Percentiles rank a stretch among this genome's conserved stretches.
phyloP scores from a whole-genome alignment of 2,797 vertebrate genomes.

The Apodemus agrarius region DNA sequence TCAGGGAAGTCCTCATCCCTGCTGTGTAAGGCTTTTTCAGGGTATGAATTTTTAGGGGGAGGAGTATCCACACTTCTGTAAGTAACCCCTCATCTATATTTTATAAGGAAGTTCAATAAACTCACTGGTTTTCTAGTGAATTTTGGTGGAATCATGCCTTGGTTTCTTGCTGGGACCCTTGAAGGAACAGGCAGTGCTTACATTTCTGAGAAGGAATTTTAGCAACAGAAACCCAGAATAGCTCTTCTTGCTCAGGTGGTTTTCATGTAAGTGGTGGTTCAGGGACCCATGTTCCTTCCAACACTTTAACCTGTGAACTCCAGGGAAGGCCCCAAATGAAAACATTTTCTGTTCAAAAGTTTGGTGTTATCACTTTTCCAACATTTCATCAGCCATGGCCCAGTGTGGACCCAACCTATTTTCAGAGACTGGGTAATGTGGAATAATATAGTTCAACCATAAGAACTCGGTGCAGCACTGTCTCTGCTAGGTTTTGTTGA shows the following conservation, averaged over 20 bases:
- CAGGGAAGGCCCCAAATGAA: background rate
- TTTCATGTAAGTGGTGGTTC: background rate
- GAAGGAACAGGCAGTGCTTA: background rate
- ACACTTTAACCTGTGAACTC: background rate
- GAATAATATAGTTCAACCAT: background rate
- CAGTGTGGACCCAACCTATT: background rate
- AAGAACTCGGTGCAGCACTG: background rate
- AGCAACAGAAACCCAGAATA: background rate
- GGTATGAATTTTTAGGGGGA: background rate
- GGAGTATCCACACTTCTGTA: background rate
- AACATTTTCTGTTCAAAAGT: background rate
- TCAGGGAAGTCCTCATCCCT: background rate
- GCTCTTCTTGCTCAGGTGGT: background rate
- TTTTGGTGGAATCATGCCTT: background rate
- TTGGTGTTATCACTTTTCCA: background rate
- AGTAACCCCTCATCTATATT: background rate
- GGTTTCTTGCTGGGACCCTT: background rate
- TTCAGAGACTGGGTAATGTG: background rate
- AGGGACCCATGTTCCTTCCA: background rate
- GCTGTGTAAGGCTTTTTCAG: background rate
- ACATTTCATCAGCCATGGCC: background rate
- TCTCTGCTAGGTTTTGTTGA: background rate
- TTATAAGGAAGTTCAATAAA: background rate
- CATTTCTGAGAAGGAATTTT: background rate
- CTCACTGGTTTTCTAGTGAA: background rate